Conservation (phyloP, 2,888 invertebrate genomes). For the Meiosimyza decipiens region DNA sequence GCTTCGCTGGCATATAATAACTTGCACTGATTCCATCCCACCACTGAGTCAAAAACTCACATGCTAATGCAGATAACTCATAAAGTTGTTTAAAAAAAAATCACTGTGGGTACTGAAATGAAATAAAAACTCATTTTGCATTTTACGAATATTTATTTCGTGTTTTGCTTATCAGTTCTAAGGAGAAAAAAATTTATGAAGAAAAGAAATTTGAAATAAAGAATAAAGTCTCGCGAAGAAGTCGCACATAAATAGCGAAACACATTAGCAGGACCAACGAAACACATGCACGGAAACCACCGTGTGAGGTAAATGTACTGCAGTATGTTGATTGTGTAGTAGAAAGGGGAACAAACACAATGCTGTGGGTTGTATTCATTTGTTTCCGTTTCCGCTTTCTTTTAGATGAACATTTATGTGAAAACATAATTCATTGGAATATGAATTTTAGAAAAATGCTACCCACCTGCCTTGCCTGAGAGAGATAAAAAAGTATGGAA, state of each 20-base stretch:
- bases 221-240: too few relatives aligned
- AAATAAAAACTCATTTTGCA: slow-evolving; percentile 48
- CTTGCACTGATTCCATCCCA: not conserved
- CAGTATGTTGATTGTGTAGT: not conserved
- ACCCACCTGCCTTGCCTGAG: not conserved
- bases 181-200: slow-evolving; percentile 4
- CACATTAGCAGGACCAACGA: slow-evolving; percentile 49
- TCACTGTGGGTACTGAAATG: not conserved
- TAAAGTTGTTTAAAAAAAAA: slow-evolving; percentile 42
- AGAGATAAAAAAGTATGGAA: not conserved
- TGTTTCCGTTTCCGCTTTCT: slow-evolving; percentile 33
- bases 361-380: slow-evolving; percentile 33
- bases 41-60: slow-evolving; percentile 46
- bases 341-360: not conserved
- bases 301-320: slow-evolving; percentile 3
- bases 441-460: not conserved
- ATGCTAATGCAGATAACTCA: slow-evolving; percentile 54
- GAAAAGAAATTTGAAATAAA: not conserved
- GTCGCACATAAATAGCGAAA: slow-evolving; percentile 49
- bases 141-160: slow-evolving; percentile 60
- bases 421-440: slow-evolving; percentile 23
- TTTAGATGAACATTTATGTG: slow-evolving; percentile 33
- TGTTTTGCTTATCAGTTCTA: slow-evolving; percentile 58
- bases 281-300: not conserved
- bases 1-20: not conserved